A percentile compares a stretch with the other conserved stretches of the same genome.
phyloP scores from a whole-genome alignment of 2,888 invertebrate genomes.

The Troides helena region DNA sequence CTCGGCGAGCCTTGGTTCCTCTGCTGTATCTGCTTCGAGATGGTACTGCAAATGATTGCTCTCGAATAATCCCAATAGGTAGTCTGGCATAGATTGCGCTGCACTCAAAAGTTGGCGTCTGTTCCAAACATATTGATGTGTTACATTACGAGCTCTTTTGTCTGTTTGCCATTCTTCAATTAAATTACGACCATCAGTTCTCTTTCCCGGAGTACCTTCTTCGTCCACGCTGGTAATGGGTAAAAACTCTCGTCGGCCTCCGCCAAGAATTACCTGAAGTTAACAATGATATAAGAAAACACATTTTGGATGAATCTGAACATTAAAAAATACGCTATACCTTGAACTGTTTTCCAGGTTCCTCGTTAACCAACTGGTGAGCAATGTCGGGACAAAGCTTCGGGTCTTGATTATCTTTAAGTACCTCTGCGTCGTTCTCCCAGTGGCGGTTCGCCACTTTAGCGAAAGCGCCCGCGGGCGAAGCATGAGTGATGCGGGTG shows the following conservation, averaged over 20 bases:
- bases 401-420: slow-evolving; percentile 58
- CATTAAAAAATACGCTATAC: slow-evolving; percentile 51
- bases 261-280: slow-evolving; percentile 84
- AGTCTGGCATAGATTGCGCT: slow-evolving; percentile 73
- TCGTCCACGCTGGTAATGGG: slow-evolving; percentile 73
- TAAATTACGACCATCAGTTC: slow-evolving; percentile 82
- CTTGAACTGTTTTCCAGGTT: slow-evolving; percentile 83
- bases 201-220: slow-evolving; percentile 64
- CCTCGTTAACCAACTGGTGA: slow-evolving; percentile 81
- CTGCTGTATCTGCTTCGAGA: slow-evolving; percentile 63
- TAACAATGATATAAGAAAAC: neutral
- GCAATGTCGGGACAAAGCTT: slow-evolving; percentile 84
- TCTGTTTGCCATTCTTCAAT: slow-evolving; percentile 82
- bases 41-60: slow-evolving; percentile 83
- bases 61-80: slow-evolving; percentile 82
- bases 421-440: slow-evolving; percentile 82
- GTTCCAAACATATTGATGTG: slow-evolving; percentile 78
- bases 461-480: slow-evolving; percentile 85
- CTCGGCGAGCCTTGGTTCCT: slow-evolving; percentile 52
- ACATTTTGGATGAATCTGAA: neutral
- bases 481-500: slow-evolving; percentile 88
- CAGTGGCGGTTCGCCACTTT: slow-evolving; percentile 83
- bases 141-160: slow-evolving; percentile 55
- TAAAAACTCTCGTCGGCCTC: slow-evolving; percentile 84
- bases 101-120: slow-evolving; percentile 75